Base-by-base conservation (phyloP, 2,888 invertebrate species). In the Cinara cedri region DNA sequence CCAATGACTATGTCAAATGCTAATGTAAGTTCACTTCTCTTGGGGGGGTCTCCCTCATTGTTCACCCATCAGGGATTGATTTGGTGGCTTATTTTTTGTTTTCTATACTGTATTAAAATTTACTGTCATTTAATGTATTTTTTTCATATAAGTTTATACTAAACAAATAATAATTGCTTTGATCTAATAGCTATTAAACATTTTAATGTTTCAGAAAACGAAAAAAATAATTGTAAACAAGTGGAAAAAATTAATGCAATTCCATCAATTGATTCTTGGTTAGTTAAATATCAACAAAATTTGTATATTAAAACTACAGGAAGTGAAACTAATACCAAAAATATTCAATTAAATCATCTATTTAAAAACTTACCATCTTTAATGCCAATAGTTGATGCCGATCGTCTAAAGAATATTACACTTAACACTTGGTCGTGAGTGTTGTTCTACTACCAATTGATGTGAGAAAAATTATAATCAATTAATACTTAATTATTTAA, bases 371-470 rank as follows among this genome's bases (percentile, higher is more conserved):
- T 78, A 78, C 78, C 78, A 51, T 78, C 78, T 4, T 78, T 78
- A 55, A 70, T 49, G 60, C 78, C 78, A 70, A 44, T 76, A 34
- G 24, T 62, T 60, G 42, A 78, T 70, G 19, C 24, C 62, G 62
- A 60, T 19, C 26, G 70, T 51, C 44, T 78, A 57, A 78, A 70
- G 21, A 70, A 6, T 62, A 68, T 78, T 16, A 57, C 24, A 51
- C n/a, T 78, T 16, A 78, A 78, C 16, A 62, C 70, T 78, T 78
- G 78, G 78, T 26, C 49, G 60, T 78, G 68, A 78, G 70, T 78
- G 49, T 60, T 1, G 51, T 34, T 4, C 51, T 42, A 49, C 11
- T 63, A 63, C 34, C 10, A 63, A 24, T 74, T 54, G 13, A 11
- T 65, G 51, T 19, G 8, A 54, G 13, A 21, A 21, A 24, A 8